phyloP scores from a whole-genome alignment of 1,140 invertebrate species.

The Pseudomyrmex gracilis region DNA sequence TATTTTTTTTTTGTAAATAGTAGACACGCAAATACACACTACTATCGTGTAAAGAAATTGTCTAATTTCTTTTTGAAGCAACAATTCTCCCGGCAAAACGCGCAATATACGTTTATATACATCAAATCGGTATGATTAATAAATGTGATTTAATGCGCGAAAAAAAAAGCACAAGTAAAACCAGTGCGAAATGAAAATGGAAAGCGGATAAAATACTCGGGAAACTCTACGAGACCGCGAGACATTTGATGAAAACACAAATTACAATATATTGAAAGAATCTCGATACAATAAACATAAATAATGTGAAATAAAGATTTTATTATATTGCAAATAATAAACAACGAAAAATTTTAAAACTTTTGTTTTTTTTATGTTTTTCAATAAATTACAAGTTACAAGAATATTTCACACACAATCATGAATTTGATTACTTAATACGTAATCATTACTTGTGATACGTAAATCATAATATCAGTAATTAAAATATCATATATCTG shows the following conservation, averaged over 20 bases:
- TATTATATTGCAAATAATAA: not conserved
- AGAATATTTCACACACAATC: not conserved
- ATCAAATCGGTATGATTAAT: conserved; percentile 26
- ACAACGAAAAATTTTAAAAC: not conserved
- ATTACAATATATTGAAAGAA: conserved; percentile 20
- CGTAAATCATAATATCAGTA: not conserved
- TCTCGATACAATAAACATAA: not conserved
- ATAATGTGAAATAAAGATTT: not conserved
- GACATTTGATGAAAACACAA: conserved; percentile 4
- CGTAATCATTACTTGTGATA: not conserved
- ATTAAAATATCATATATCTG: not conserved
- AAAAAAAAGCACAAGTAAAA: not conserved
- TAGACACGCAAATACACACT: not conserved
- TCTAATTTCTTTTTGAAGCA: conserved; percentile 9
- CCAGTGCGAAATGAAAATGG: not conserved
- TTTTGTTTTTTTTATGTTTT: not conserved
- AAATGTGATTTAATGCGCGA: conserved; percentile 36
- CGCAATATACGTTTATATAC: conserved; percentile 22
- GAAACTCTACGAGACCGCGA: not conserved
- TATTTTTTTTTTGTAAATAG: conserved; percentile 55
- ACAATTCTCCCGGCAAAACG: conserved; percentile 7
- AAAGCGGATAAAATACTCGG: not conserved
- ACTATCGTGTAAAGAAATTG: not conserved
- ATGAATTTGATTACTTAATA: not conserved
- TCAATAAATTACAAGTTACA: not conserved